Conservation (phyloP, 2,113 vertebrate species). For the Halichoerus grypus region DNA sequence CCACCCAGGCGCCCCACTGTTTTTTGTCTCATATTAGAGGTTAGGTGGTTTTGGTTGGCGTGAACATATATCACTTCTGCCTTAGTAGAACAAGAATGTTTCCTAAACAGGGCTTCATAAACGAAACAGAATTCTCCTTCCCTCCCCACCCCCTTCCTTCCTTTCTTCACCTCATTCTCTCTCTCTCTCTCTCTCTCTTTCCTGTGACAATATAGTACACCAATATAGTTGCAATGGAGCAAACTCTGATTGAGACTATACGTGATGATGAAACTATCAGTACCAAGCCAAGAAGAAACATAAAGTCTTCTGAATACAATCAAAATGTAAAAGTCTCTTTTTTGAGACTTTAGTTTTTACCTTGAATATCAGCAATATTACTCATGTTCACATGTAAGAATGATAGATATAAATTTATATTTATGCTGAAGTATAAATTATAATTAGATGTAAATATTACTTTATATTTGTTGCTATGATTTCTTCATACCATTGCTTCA, state of each 20-base stretch:
- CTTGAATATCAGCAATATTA: not conserved
- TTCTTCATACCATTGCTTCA: not conserved
- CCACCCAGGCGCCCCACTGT: no score
- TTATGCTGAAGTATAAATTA: not conserved
- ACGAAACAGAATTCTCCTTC: not conserved
- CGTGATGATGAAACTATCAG: not conserved
- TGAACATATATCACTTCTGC: not conserved
- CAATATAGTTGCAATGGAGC: not conserved
- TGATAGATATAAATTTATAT: not conserved
- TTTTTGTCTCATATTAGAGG: not conserved
- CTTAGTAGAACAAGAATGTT: not conserved
- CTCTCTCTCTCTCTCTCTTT: not conserved
- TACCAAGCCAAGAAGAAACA: not conserved
- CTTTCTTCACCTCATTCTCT: not conserved
- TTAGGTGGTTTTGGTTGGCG: not conserved
- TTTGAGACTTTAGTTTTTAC: not conserved
- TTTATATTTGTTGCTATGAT: not conserved
- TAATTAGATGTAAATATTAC: not conserved
- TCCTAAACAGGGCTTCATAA: not conserved
- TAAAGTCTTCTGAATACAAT: not conserved
- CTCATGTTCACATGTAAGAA: not conserved
- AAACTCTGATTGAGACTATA: not conserved
- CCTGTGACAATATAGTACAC: not conserved
- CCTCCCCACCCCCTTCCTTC: not conserved
- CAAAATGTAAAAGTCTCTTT: not conserved